Evolutionary conservation across 2,888 invertebrate species (phyloP), one percentile per base, ranked within the genome.

Genomic region (Thecophora atra): DNA sequence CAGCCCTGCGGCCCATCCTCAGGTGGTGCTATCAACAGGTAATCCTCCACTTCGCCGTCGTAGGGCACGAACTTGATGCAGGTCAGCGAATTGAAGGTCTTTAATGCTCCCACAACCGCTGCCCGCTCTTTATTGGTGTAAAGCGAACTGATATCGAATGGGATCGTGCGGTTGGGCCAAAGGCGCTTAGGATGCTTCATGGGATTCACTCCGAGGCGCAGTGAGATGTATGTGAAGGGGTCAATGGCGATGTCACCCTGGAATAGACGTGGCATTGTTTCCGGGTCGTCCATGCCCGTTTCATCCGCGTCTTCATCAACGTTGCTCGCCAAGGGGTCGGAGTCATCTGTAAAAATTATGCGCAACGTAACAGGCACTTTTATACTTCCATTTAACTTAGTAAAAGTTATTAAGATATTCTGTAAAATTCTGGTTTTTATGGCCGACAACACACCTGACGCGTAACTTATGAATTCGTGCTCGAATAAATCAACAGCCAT

Each of bases 211-310:
- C 91, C 91, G 17, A 92, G 88, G 63, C 91, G 85, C 86, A 90
- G 89, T 72, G 89, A 88, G 60, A 89, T 88, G 75, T 89, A 91
- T 15, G 89, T 86, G 80, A 90, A 90, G 66, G 89, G 89, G 71
- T 89, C 89, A 75, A 91, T 87, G 1, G 91, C 91, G 87, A 92
- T 91, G 77, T 92, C 91, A 3, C 92, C 92, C 83, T 92, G 90
- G 80, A 89, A 91, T 42, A 92, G 84, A 19, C 91, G 90, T 0
- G 91, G 91, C 74, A 88, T 87, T 0, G 91, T 89, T 85, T 92
- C 91, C 0, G 91, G 91, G 84, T 92, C 91, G 77, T 89, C 87
- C 11, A 79, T 75, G 28, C 67, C 73, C 26, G 79, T 76, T 26
- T 76, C 77, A 28, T 79, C 79, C 26, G 77, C 77, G 37, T 81